Evolutionary conservation across 2,888 invertebrate species (phyloP), one percentile per base, ranked within the genome.

Genomic region (Asteroscopus sphinx): DNA sequence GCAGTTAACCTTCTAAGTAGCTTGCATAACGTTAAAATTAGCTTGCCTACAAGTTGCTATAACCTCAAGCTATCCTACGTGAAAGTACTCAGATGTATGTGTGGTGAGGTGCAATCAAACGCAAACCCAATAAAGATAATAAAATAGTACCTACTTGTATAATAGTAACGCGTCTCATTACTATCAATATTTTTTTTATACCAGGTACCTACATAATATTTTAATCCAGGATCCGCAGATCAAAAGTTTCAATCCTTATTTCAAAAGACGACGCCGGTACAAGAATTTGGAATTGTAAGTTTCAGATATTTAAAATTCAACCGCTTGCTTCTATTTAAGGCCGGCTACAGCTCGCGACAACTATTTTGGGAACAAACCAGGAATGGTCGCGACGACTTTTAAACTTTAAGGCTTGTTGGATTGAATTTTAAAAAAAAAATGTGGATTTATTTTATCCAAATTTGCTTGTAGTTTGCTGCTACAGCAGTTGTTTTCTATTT

Each of bases 311-410:
- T 70, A 74, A 76, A 81, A 77, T 75, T 69, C 75, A 68, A 76
- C 64, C 74, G 64, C 59, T 62, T 47, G 68, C 74, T 75, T 80
- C 70, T 81, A 78, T 80, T 76, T 72, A 70, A 73, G 73, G 64
- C 56, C 35, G 59, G 54, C 45, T 39, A 53, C 60, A 59, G 48
- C 53, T 36, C 35, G 57, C 63, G 51, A 47, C 68, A 73, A 75
- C 66, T 73, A 68, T 80, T 78, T 77, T 73, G 75, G 79, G 73
- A 71, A 47, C 49, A 47, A 48, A 77, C 79, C 72, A 78, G 73
- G 48, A 65, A 64, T 48, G 57, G 42, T 35, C 30, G 46, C 36
- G 37, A 51, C 47, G 53, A 67, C 67, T 62, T 69, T 58, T 48
- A 49, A 74, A 74, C 56, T 72, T 67, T 42, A 15, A 16, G 54